Base-by-base conservation (phyloP, 2,797 vertebrate species). In the Pogoniulus pusillus region DNA sequence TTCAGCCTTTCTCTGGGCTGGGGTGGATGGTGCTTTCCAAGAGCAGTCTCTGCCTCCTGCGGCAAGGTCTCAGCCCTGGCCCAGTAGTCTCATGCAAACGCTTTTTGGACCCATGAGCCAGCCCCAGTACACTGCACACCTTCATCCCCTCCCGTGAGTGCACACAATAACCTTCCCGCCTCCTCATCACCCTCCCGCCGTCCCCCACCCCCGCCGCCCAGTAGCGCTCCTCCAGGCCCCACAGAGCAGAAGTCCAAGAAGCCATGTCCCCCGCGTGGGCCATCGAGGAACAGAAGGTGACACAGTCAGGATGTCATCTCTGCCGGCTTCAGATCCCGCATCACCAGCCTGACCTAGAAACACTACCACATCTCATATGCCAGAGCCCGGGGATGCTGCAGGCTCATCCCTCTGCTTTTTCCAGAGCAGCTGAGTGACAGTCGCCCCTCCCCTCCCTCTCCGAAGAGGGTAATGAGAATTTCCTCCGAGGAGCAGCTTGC, bases 321-420 rank as follows among this genome's bases (percentile, higher is more conserved):
- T 55, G 85, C 65, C 10, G 18, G 91, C 85, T 95, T 77, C 87
- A 84, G 0, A 10, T 96, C 84, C 95, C 30, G 43, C 92, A 91
- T 94, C 91, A 86, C 83, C 88, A 86, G 94, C 90, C 90, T 96
- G 95, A 96, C 95, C 95, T 95, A 96, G 91, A 95, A 96, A 96
- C 85, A 62, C 79, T 30, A 90, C 82, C 80, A n/a, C 24, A 11
- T 95, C 94, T 94, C 60, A 34, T 86, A 89, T 64, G 45, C 91
- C 3, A 41, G 85, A 95, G 93, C 85, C 85, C 37, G 7, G 72
- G 87, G 90, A 96, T 91, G 92, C 93, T 90, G 89, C 85, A 94
- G 87, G 95, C 95, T 96, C 95, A 94, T 92, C 91, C 93, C 85
- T 94, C 90, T 91, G 91, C 86, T 95, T 94, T 91, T 88, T 91